phyloP scores from a whole-genome alignment of 2,888 invertebrate species.

The Cryptosula pallasiana region DNA sequence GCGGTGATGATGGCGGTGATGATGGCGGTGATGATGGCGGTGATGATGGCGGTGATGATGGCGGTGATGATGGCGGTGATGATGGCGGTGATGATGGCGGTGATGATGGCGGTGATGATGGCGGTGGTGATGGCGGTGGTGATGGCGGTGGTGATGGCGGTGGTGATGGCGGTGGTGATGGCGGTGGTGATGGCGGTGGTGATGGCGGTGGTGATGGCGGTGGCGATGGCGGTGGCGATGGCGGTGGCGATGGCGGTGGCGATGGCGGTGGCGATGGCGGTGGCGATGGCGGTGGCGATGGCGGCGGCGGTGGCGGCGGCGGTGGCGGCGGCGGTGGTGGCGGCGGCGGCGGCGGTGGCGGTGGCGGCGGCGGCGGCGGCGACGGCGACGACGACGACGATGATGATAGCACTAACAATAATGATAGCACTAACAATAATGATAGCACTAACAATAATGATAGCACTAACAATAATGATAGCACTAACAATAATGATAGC shows the following conservation, averaged over 20 bases:
- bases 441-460: too few relatives aligned
- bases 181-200: not conserved
- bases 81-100: not conserved
- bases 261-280: not conserved
- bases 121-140: not conserved
- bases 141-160: not conserved
- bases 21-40: not conserved
- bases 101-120: not conserved
- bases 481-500: too few relatives aligned
- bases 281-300: not conserved
- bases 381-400: too few relatives aligned
- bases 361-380: not conserved
- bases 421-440: too few relatives aligned
- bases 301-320: not conserved
- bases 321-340: not conserved
- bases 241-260: not conserved
- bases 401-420: too few relatives aligned
- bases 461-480: too few relatives aligned
- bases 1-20: not conserved
- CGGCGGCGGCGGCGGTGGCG: not conserved
- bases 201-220: not conserved
- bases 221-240: not conserved
- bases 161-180: not conserved
- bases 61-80: not conserved
- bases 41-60: not conserved